phyloP scores from a whole-genome alignment of 2,113 vertebrate species.

The Pristiophorus japonicus region DNA sequence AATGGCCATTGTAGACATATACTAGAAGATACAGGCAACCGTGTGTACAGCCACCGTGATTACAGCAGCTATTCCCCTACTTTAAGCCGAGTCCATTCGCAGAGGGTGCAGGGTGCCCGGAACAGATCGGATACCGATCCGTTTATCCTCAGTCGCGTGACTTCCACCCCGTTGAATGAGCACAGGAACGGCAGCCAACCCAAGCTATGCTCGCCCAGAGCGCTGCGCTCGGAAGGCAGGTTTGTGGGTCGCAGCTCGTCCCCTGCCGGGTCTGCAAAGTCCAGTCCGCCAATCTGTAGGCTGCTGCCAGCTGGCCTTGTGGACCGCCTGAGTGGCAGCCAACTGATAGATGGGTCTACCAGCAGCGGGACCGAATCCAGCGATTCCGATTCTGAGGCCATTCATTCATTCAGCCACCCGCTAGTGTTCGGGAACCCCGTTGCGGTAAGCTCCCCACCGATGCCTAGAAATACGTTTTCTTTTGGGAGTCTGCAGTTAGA shows the following conservation, averaged over 20 bases:
- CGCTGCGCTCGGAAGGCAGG: conserved; percentile 62
- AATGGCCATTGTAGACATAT: conserved; percentile 58
- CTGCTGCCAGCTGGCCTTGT: conserved; percentile 41
- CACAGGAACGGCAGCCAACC: conserved; percentile 49
- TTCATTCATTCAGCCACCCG: conserved; percentile 57
- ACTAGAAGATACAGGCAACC: conserved; percentile 47
- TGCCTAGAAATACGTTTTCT: conserved; percentile 65
- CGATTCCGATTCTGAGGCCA: conserved; percentile 73
- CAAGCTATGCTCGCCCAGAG: conserved; percentile 48
- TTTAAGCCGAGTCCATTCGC: conserved; percentile 49
- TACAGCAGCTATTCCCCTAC: conserved; percentile 56
- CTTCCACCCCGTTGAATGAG: conserved; percentile 49
- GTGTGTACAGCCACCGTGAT: conserved; percentile 39
- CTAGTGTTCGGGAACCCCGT: conserved; percentile 55
- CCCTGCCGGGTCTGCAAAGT: conserved; percentile 49
- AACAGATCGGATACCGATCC: conserved; percentile 70
- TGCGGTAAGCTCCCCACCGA: conserved; percentile 55
- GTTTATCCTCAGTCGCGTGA: conserved; percentile 66
- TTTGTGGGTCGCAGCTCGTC: conserved; percentile 68
- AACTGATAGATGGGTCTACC: conserved; percentile 70
- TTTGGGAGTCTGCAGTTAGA: conserved; percentile 70
- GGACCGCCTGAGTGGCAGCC: conserved; percentile 57
- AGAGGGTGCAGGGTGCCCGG: conserved; percentile 50
- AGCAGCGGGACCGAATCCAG: conserved; percentile 84
- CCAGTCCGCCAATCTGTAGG: conserved; percentile 46